These are phyloP conservation scores for Bos indicus DNA, from an alignment of 2,113 vertebrate species.

Conservation along the genomic window DNA sequence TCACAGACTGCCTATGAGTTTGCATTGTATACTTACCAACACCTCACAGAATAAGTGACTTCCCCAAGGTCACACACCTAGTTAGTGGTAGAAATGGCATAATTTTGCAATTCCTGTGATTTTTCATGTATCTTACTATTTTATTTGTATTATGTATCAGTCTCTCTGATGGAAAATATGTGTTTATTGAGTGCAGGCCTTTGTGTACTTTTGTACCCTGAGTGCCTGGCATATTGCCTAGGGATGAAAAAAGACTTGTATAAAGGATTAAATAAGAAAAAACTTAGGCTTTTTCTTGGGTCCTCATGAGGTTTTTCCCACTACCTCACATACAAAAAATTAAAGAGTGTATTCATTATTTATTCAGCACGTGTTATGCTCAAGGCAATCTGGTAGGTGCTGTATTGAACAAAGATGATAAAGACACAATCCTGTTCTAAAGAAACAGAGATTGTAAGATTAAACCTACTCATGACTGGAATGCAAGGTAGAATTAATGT, in stretches of 20 bases:
- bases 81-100: not conserved
- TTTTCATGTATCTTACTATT: not conserved
- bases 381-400: not conserved
- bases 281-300: not conserved
- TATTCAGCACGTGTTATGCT: not conserved
- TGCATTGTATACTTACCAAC: not conserved
- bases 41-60: not conserved
- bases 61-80: not conserved
- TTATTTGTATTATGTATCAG: not conserved
- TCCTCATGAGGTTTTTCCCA: not conserved
- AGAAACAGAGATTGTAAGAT: not conserved
- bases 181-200: not conserved
- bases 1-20: not conserved
- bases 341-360: not conserved
- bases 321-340: not conserved
- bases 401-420: not conserved
- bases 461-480: not conserved
- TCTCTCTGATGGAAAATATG: not conserved
- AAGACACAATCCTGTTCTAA: not conserved
- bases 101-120: constrained; percentile 21
- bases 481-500: not conserved
- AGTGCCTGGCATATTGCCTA: not conserved
- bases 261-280: not conserved
- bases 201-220: not conserved
- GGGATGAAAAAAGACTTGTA: constrained; percentile 12